A percentile compares a stretch with the other conserved stretches of the same genome.
Conservation (phyloP, 2,888 invertebrate genomes). For the Cerastis leucographa region DNA sequence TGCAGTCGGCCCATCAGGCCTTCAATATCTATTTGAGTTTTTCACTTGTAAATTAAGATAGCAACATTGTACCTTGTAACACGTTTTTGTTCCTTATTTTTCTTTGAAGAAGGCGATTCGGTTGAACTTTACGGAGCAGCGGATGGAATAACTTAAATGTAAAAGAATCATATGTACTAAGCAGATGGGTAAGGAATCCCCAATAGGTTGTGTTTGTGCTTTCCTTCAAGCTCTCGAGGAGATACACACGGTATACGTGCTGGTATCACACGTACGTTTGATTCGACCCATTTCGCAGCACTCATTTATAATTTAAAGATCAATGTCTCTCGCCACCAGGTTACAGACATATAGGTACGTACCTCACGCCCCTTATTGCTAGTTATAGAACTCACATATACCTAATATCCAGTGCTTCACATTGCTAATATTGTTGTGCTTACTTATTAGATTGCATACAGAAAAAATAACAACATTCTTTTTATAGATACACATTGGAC, state of each 20-base stretch:
- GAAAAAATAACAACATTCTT: conserved; percentile 41
- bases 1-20: conserved; percentile 8
- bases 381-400: conserved; percentile 28
- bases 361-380: conserved; percentile 27
- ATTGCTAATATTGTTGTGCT: conserved; percentile 12
- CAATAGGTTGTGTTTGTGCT: conserved; percentile 55
- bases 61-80: background rate
- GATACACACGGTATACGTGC: conserved; percentile 49
- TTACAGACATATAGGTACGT: conserved; percentile 36
- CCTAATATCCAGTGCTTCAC: conserved; percentile 1
- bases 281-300: conserved; percentile 75
- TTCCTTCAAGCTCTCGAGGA: conserved; percentile 50
- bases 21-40: conserved; percentile 39
- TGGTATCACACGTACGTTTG: conserved; percentile 62
- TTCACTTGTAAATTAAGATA: conserved; percentile 23
- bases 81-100: conserved; percentile 23
- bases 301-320: conserved; percentile 79
- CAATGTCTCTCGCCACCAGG: conserved; percentile 67
- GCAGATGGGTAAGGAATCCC: conserved; percentile 49
- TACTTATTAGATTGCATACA: conserved; percentile 31
- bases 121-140: conserved; percentile 14
- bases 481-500: conserved; percentile 61
- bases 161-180: conserved; percentile 47
- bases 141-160: conserved; percentile 29
- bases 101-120: conserved; percentile 20